These are phyloP conservation scores for Porites australiensis DNA, from an alignment of 64 coral and sea anemone genomes.

Conservation along the genomic window DNA sequence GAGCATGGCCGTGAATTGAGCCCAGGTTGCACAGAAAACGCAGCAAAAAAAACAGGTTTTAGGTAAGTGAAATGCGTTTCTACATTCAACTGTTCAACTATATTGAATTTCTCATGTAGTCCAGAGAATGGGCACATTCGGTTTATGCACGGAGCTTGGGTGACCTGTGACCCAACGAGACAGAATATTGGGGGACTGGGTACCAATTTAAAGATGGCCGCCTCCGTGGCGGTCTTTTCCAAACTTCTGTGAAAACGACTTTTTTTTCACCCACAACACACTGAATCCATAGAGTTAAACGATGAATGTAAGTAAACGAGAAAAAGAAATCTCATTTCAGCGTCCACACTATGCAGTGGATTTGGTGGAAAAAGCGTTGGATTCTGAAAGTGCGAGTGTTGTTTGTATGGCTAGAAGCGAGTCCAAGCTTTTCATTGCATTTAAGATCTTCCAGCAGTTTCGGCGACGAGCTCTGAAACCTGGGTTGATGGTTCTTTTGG, in stretches of 20 bases:
- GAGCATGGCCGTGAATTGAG: too few relatives aligned
- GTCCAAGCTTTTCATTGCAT: conserved; percentile 50
- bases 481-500: conserved; percentile 22
- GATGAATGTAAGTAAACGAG: background rate
- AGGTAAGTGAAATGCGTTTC: too few relatives aligned
- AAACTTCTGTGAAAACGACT: background rate
- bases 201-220: background rate
- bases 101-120: too few relatives aligned
- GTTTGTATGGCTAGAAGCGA: conserved; percentile 36
- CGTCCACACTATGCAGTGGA: conserved; percentile 18
- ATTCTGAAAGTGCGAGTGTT: background rate
- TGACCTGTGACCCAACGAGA: too few relatives aligned
- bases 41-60: too few relatives aligned
- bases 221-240: background rate
- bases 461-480: background rate
- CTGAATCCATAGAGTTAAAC: background rate
- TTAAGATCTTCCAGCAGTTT: conserved; percentile 42
- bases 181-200: background rate
- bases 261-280: background rate
- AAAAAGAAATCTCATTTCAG: conserved; percentile 39
- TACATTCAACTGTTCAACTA: too few relatives aligned
- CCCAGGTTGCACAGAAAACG: too few relatives aligned
- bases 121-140: too few relatives aligned
- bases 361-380: conserved; percentile 27
- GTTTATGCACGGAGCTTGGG: background rate